A percentile compares a stretch with the other conserved stretches of the same genome.
phyloP scores from a whole-genome alignment of 2,113 vertebrate species.

The Anoplopoma fimbria region DNA sequence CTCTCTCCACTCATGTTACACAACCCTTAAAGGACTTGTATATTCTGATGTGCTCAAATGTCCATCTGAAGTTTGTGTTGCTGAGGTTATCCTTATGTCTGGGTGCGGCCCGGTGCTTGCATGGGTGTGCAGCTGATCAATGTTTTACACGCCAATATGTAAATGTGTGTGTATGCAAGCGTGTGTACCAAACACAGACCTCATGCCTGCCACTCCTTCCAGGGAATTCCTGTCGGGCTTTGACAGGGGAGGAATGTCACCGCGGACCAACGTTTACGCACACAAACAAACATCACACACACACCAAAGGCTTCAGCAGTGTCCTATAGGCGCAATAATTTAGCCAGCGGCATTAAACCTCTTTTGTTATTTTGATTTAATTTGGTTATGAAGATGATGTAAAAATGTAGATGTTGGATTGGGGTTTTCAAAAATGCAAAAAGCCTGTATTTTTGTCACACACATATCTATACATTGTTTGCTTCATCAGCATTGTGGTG shows the following conservation, averaged over 20 bases:
- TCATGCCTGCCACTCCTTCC: slow-evolving; percentile 80
- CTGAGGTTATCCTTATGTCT: slow-evolving; percentile 66
- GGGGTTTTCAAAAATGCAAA: neutral
- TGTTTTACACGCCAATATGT: slow-evolving; percentile 21
- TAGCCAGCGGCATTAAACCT: neutral
- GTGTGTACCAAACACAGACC: slow-evolving; percentile 70
- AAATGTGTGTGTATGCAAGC: slow-evolving; percentile 19
- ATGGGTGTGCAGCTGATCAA: slow-evolving; percentile 27
- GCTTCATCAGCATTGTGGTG: neutral
- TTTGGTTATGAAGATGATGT: neutral
- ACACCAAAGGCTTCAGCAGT: neutral
- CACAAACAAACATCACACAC: slow-evolving; percentile 58
- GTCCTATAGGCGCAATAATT: neutral
- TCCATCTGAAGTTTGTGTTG: slow-evolving; percentile 72
- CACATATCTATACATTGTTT: slow-evolving; percentile 1
- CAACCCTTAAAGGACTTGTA: slow-evolving; percentile 79
- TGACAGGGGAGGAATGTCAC: slow-evolving; percentile 79
- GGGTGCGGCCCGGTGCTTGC: slow-evolving; percentile 60
- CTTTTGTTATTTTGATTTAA: neutral
- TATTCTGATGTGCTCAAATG: slow-evolving; percentile 76
- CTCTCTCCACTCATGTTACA: slow-evolving; percentile 81
- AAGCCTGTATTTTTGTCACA: neutral
- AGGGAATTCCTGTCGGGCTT: slow-evolving; percentile 81
- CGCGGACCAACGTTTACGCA: slow-evolving; percentile 55
- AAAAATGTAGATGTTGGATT: neutral